These are phyloP conservation scores for Bemisia tabaci DNA, from an alignment of 1,140 invertebrate genomes.

Conservation along the genomic window DNA sequence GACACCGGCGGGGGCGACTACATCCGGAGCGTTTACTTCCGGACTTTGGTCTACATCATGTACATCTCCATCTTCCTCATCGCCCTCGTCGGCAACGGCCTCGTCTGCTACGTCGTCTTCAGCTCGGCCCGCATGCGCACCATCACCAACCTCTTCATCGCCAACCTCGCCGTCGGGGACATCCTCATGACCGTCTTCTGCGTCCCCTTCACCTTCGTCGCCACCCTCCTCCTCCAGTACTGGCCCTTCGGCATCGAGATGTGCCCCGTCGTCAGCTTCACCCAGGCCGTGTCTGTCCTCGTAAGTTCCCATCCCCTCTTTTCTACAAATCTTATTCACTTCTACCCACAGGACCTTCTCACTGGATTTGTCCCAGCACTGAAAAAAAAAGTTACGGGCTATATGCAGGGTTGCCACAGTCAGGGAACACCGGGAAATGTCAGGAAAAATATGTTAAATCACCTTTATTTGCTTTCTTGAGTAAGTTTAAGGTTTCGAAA, in stretches of 20 bases:
- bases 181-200: slow-evolving; percentile 72
- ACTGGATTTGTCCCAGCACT: too few relatives aligned
- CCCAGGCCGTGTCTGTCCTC: slow-evolving; percentile 64
- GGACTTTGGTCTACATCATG: slow-evolving; percentile 50
- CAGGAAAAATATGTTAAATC: too few relatives aligned
- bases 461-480: too few relatives aligned
- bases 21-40: slow-evolving; percentile 30
- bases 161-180: slow-evolving; percentile 71
- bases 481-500: too few relatives aligned
- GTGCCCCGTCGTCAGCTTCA: slow-evolving; percentile 62
- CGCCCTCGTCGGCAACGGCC: slow-evolving; percentile 59
- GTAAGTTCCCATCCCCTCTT: too few relatives aligned
- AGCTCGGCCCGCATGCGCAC: slow-evolving; percentile 66
- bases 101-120: slow-evolving; percentile 69
- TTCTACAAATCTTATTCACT: too few relatives aligned
- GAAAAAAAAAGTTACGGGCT: too few relatives aligned
- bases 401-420: too few relatives aligned
- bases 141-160: slow-evolving; percentile 77
- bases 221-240: slow-evolving; percentile 54
- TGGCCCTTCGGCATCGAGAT: slow-evolving; percentile 71
- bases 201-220: slow-evolving; percentile 71
- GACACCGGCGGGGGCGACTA: not conserved
- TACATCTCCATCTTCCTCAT: slow-evolving; percentile 60
- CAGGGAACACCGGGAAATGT: too few relatives aligned
- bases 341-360: too few relatives aligned